A percentile compares a stretch with the other conserved stretches of the same genome.
Evolutionary conservation across 2,113 vertebrate genomes (phyloP).

Genomic region (Azemiops feae): DNA sequence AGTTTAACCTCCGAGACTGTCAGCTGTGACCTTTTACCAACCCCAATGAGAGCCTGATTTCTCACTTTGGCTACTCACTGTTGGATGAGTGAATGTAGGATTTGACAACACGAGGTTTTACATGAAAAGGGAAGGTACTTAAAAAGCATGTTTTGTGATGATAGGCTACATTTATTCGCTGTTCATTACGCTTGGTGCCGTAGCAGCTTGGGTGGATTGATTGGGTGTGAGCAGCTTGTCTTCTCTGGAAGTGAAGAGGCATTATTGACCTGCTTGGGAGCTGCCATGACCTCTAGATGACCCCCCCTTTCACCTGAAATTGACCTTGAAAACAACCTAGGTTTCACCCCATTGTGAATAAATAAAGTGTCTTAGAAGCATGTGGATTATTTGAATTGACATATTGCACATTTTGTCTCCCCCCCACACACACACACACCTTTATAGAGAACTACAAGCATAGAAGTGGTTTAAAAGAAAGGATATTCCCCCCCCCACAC

Average conservation of each 20-base stretch:
- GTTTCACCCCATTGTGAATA: conserved; percentile 76
- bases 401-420: conserved; percentile 76
- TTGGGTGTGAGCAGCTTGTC: conserved; percentile 83
- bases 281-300: conserved; percentile 88
- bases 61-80: conserved; percentile 88
- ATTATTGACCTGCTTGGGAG: conserved; percentile 95
- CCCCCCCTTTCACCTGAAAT: conserved; percentile 94
- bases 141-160: conserved; percentile 98
- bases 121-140: conserved; percentile 97
- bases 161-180: conserved; percentile 93
- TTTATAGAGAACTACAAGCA: conserved; percentile 62
- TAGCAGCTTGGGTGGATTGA: conserved; percentile 85
- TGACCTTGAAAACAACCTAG: conserved; percentile 94
- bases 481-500: conserved; percentile 60
- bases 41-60: conserved; percentile 96
- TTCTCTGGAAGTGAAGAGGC: conserved; percentile 80
- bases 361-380: conserved; percentile 78
- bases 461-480: conserved; percentile 45
- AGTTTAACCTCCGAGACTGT: conserved; percentile 99
- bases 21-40: conserved; percentile 99
- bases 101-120: conserved; percentile 97
- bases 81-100: conserved; percentile 91
- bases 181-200: conserved; percentile 87
- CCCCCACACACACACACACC: conserved; percentile 39
- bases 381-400: conserved; percentile 85